These are phyloP conservation scores for Drosophila subobscura DNA, from an alignment of 1,140 invertebrate genomes.

Conservation along the genomic window DNA sequence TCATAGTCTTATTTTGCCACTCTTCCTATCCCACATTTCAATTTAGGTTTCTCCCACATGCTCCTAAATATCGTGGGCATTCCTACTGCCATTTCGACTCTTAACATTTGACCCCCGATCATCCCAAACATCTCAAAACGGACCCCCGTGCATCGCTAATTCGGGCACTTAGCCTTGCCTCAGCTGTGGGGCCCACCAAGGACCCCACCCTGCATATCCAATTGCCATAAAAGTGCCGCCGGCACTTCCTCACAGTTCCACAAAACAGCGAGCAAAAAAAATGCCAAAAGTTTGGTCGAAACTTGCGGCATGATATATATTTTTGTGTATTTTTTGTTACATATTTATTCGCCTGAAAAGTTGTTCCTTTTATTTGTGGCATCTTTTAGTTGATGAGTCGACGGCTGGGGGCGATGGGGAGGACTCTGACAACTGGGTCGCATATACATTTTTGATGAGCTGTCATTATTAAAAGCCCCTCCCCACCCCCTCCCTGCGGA, in stretches of 20 bases:
- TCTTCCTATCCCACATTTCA: neutral
- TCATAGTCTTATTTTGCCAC: neutral
- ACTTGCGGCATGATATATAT: slow-evolving; percentile 52
- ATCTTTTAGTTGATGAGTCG: slow-evolving; percentile 58
- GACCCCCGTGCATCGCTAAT: slow-evolving; percentile 54
- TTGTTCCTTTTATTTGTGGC: slow-evolving; percentile 45
- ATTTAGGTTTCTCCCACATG: neutral
- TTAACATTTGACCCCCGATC: no score
- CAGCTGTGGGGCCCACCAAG: slow-evolving; percentile 55
- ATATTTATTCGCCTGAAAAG: slow-evolving; percentile 17
- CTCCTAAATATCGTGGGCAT: no score
- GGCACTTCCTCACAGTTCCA: slow-evolving; percentile 45
- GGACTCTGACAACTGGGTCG: slow-evolving; percentile 63
- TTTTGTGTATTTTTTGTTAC: slow-evolving; percentile 32
- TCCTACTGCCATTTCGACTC: no score
- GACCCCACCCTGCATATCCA: slow-evolving; percentile 50
- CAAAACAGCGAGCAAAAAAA: neutral
- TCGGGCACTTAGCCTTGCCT: slow-evolving; percentile 64
- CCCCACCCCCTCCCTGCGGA: neutral
- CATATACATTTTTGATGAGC: slow-evolving; percentile 81
- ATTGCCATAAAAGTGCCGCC: slow-evolving; percentile 71
- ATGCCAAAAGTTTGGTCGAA: slow-evolving; percentile 55
- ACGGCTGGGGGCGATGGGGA: slow-evolving; percentile 1
- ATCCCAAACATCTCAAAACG: no score
- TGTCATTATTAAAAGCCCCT: slow-evolving; percentile 74